Evolutionary conservation across 2,888 invertebrate genomes (phyloP).

Genomic region (Empis stercorea): DNA sequence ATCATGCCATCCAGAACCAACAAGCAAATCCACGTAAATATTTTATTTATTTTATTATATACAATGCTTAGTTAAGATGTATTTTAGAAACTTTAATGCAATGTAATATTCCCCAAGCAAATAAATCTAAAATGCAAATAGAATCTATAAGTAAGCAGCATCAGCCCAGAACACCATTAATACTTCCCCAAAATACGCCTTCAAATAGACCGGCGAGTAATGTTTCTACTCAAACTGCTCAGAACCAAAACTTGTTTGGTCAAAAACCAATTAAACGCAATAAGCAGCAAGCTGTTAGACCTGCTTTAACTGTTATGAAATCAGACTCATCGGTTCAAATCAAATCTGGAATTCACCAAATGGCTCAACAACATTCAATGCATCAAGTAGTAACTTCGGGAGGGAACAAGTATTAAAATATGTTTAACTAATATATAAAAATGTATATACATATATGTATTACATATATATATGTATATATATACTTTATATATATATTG

Average conservation of each 20-base stretch:
- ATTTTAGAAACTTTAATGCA: constrained; percentile 32
- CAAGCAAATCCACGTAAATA: constrained; percentile 43
- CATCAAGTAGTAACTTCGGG: constrained; percentile 39
- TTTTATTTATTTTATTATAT: neutral
- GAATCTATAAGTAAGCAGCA: constrained; percentile 36
- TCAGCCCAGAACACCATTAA: constrained; percentile 35
- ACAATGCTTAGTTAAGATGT: no score
- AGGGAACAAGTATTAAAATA: constrained; percentile 38
- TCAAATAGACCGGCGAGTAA: constrained; percentile 65
- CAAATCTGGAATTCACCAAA: constrained; percentile 31
- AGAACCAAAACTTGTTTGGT: constrained; percentile 34
- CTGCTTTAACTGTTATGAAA: constrained; percentile 49
- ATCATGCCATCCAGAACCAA: constrained; percentile 43
- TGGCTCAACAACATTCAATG: constrained; percentile 32
- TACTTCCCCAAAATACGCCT: constrained; percentile 45
- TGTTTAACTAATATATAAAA: constrained; percentile 6
- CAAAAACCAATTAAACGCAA: constrained; percentile 53
- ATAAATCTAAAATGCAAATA: constrained; percentile 40
- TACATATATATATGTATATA: no score
- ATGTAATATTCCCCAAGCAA: constrained; percentile 31
- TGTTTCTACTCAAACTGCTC: constrained; percentile 70
- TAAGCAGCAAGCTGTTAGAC: constrained; percentile 53
- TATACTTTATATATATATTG: no score
- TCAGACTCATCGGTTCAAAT: constrained; percentile 31
- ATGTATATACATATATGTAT: no score